Conservation (phyloP, 2,797 vertebrate genomes). For the Emydoidea blandingii region DNA sequence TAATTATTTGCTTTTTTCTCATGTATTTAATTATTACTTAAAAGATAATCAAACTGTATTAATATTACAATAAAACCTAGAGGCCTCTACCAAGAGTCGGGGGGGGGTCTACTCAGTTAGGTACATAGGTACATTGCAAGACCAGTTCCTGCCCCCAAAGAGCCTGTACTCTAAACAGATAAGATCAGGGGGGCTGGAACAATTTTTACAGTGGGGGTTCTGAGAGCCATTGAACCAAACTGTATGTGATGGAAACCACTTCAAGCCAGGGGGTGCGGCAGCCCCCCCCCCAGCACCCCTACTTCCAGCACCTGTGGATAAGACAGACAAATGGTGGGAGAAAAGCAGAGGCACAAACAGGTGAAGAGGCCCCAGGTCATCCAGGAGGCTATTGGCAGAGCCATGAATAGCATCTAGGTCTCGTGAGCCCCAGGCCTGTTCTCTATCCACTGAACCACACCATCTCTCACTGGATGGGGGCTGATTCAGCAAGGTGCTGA, state of each 20-base stretch:
- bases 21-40: not conserved
- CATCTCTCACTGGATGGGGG: not conserved
- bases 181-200: too few species aligned
- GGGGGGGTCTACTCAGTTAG: not conserved
- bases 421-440: not conserved
- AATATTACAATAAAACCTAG: not conserved
- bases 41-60: not conserved
- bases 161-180: too few species aligned
- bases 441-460: not conserved
- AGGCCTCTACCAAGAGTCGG: not conserved
- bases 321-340: too few species aligned
- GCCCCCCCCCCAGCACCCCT: too few species aligned
- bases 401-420: not conserved
- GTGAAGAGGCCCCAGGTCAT: not conserved
- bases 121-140: not conserved
- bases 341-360: not conserved
- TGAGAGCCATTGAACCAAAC: too few species aligned
- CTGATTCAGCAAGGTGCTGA: not conserved
- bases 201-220: too few species aligned
- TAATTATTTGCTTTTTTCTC: fast-evolving
- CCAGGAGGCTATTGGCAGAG: not conserved
- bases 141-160: not conserved
- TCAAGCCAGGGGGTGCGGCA: too few species aligned
- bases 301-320: too few species aligned
- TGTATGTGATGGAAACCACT: too few species aligned